phyloP scores from a whole-genome alignment of 1,140 invertebrate genomes.

The Leucophenga varia region DNA sequence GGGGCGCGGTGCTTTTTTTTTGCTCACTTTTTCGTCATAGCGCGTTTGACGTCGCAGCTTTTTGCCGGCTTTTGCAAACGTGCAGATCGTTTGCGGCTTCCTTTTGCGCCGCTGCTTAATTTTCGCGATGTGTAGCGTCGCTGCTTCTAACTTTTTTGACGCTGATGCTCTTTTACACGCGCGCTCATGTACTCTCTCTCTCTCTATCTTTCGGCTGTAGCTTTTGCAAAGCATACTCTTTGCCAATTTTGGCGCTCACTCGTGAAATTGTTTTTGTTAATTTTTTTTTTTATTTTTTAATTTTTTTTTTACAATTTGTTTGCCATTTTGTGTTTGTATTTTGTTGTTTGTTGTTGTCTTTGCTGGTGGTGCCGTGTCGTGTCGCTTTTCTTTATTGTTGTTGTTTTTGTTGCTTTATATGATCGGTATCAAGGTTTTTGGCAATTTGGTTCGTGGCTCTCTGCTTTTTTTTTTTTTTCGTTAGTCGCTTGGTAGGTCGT shows the following conservation, averaged over 20 bases:
- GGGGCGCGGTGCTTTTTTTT: constrained; percentile 26
- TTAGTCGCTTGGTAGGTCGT: constrained; percentile 53
- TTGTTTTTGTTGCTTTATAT: constrained; percentile 26
- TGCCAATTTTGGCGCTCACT: constrained; percentile 14
- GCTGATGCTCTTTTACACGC: constrained; percentile 4
- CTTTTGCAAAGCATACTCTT: constrained; percentile 9
- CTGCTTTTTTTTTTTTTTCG: too few relatives aligned
- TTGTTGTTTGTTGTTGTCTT: too few relatives aligned
- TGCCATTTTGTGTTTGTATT: too few relatives aligned
- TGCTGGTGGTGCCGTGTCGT: too few relatives aligned
- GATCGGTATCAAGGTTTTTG: constrained; percentile 57
- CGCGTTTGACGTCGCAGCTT: not conserved
- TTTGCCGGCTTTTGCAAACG: constrained; percentile 13
- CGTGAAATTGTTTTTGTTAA: constrained; percentile 25
- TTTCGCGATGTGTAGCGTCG: constrained; percentile 5
- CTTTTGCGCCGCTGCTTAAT: constrained; percentile 12
- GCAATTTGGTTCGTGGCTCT: constrained; percentile 54
- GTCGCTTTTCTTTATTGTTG: constrained; percentile 16
- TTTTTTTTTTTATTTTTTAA: too few relatives aligned
- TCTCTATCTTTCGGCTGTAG: too few relatives aligned
- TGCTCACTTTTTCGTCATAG: constrained; percentile 15
- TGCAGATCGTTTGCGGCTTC: constrained; percentile 21
- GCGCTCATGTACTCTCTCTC: not conserved
- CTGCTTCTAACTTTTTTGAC: constrained; percentile 1
- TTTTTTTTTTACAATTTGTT: too few relatives aligned